Conservation (phyloP, 2,113 vertebrate species). For the Argyrosomus japonicus region DNA sequence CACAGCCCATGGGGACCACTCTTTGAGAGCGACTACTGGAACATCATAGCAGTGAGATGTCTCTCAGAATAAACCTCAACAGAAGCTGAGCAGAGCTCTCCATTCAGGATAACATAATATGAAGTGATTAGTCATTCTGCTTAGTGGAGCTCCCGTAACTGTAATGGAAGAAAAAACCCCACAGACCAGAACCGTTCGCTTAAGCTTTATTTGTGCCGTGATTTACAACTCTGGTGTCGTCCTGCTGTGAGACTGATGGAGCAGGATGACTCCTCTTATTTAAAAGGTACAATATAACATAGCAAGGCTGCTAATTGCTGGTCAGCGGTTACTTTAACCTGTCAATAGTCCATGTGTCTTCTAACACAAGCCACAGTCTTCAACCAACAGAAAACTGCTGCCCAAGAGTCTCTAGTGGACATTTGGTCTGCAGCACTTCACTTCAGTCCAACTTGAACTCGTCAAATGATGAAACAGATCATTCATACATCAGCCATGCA, state of each 20-base stretch:
- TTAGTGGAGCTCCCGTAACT: constrained; percentile 13
- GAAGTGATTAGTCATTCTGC: constrained; percentile 23
- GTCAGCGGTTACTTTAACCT: constrained; percentile 1
- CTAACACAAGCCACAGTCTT: not conserved
- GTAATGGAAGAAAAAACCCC: constrained; percentile 23
- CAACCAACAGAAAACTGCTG: not conserved
- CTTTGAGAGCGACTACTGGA: constrained; percentile 13
- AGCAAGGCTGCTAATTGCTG: not conserved
- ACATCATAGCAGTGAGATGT: constrained; percentile 28
- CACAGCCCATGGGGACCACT: not conserved
- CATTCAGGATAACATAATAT: constrained; percentile 18
- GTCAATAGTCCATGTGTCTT: not conserved
- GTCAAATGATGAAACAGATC: not conserved
- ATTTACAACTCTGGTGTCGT: constrained; percentile 3
- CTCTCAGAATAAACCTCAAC: constrained; percentile 25
- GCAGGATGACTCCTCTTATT: constrained; percentile 2
- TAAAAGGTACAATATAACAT: not conserved
- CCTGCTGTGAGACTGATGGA: constrained; percentile 20
- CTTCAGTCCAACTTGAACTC: not conserved
- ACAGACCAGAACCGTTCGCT: constrained; percentile 16
- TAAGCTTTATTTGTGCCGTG: constrained; percentile 22
- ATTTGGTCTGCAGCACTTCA: not conserved
- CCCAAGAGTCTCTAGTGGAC: no score
- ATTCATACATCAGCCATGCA: not conserved
- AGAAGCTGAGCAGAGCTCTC: constrained; percentile 23